A percentile compares a stretch with the other conserved stretches of the same genome.
phyloP scores from a whole-genome alignment of 2,888 invertebrate species.

The Ceriagrion tenellum region DNA sequence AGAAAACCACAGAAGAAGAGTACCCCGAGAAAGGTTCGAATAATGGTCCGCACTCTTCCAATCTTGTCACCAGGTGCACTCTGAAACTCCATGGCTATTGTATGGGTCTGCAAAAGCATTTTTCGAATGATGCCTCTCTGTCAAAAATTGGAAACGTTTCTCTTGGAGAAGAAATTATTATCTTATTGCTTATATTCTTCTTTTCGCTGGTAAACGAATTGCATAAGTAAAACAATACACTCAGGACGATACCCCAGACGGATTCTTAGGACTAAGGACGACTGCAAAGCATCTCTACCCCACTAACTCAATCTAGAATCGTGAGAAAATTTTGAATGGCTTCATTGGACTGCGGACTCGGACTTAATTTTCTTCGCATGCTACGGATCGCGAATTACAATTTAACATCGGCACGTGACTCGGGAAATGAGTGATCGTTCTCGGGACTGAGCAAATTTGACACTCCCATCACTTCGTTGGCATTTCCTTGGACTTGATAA shows the following conservation, averaged over 20 bases:
- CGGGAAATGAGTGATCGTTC: not conserved
- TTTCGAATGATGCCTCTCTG: not conserved
- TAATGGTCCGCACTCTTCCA: not conserved
- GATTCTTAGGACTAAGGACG: not conserved
- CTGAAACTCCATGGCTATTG: not conserved
- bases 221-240: too few relatives aligned
- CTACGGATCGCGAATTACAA: not conserved
- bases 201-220: not conserved
- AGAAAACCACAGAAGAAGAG: not conserved
- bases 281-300: not conserved
- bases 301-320: not conserved
- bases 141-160: not conserved
- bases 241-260: too few relatives aligned
- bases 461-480: not conserved
- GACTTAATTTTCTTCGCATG: not conserved
- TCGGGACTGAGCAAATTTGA: not conserved
- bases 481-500: not conserved
- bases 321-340: slow-evolving; percentile 14
- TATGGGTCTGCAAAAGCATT: not conserved
- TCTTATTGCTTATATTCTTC: not conserved
- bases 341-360: not conserved
- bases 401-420: not conserved
- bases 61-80: not conserved
- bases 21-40: not conserved
- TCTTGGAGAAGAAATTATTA: not conserved